phyloP scores from a whole-genome alignment of 2,888 invertebrate genomes.

The Gastracanthus pulcherrimus region DNA sequence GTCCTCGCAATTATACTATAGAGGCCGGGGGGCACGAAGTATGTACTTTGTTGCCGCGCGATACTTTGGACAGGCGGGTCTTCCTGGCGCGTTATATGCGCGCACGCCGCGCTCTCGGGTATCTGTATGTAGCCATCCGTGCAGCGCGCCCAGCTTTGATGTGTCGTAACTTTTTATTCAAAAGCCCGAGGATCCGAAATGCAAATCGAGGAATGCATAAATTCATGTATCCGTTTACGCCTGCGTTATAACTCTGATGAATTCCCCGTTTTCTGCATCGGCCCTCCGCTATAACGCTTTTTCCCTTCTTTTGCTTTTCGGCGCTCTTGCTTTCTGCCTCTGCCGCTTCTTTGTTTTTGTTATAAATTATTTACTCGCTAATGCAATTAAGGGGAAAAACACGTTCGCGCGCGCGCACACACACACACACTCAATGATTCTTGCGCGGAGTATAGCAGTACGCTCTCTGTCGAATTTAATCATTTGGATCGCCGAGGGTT shows the following conservation, averaged over 20 bases:
- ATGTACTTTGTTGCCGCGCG: constrained; percentile 39
- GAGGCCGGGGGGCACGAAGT: constrained; percentile 34
- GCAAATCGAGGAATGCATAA: constrained; percentile 57
- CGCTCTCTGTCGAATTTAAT: constrained; percentile 48
- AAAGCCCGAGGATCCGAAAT: constrained; percentile 55
- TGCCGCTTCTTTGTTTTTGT: not conserved
- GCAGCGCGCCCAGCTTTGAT: constrained; percentile 30
- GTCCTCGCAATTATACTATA: constrained; percentile 62
- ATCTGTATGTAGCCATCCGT: not conserved
- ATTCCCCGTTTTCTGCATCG: constrained; percentile 42
- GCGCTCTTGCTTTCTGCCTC: not conserved
- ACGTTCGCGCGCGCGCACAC: constrained; percentile 21
- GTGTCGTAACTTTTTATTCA: constrained; percentile 56
- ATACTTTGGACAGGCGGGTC: constrained; percentile 26
- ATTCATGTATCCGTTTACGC: constrained; percentile 56
- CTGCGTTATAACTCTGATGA: constrained; percentile 50
- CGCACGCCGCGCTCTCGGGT: not conserved
- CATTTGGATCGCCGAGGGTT: constrained; percentile 37
- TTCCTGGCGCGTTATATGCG: not conserved
- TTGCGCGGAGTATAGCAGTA: too few species aligned
- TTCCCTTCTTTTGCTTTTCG: not conserved
- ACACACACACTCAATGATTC: too few species aligned
- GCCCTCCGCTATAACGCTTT: not conserved
- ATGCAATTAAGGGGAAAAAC: constrained; percentile 57
- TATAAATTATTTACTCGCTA: constrained; percentile 56